These are phyloP conservation scores for Danio kyathit DNA, from an alignment of 2,797 vertebrate genomes.

Conservation along the genomic window DNA sequence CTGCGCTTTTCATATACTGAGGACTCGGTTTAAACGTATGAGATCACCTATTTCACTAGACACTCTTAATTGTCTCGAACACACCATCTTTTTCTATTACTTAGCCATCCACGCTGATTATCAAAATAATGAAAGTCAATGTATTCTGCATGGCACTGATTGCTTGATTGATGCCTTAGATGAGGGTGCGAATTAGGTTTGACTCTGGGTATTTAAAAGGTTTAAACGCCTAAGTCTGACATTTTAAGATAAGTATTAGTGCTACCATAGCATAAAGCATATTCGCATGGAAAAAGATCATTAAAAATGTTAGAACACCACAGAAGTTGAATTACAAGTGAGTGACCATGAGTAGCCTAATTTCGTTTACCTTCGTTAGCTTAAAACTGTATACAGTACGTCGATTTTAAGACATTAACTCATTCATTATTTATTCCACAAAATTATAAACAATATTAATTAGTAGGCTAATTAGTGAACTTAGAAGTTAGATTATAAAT, in stretches of 20 bases:
- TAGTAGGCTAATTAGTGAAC: too few species aligned
- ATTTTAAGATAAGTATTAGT: background rate
- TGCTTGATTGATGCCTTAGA: background rate
- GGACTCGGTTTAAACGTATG: background rate
- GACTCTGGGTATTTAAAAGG: background rate
- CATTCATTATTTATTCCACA: too few species aligned
- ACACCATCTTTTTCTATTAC: background rate
- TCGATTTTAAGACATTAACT: too few species aligned
- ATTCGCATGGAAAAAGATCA: background rate
- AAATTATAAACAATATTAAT: too few species aligned
- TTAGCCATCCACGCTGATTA: background rate
- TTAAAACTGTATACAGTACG: too few species aligned
- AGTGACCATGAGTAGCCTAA: too few species aligned
- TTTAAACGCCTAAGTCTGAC: background rate
- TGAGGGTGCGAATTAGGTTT: background rate
- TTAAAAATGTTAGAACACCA: background rate
- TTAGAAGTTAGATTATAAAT: too few species aligned
- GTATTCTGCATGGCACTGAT: background rate
- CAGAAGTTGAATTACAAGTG: background rate
- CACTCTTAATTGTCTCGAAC: background rate
- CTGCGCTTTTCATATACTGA: constrained; percentile 61
- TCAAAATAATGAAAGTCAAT: background rate
- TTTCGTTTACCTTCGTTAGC: too few species aligned
- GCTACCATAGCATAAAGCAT: background rate
- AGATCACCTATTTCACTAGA: background rate